These are phyloP conservation scores for Lucinisca nassula DNA, from an alignment of 2,888 invertebrate species.

Conservation along the genomic window DNA sequence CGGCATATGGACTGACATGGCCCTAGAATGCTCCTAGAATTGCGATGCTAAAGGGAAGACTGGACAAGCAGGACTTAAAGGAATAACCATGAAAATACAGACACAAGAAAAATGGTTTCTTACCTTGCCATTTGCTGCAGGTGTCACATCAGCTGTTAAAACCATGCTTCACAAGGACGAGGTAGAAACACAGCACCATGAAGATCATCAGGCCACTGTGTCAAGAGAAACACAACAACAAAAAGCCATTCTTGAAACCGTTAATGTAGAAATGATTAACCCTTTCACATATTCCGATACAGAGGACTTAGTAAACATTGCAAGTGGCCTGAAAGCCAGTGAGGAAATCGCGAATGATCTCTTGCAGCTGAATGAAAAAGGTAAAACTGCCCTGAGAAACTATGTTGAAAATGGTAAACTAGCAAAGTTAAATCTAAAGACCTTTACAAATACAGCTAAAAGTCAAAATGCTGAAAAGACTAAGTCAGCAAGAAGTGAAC, in stretches of 20 bases:
- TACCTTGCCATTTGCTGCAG: conserved; percentile 13
- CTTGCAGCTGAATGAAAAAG: not conserved
- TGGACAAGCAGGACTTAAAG: conserved; percentile 7
- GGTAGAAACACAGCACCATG: not conserved
- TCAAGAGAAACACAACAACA: not conserved
- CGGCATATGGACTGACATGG: not conserved
- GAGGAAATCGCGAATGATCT: not conserved
- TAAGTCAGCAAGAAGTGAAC: too few relatives aligned
- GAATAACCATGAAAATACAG: not conserved
- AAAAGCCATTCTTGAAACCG: not conserved
- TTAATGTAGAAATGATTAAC: not conserved
- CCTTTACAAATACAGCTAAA: too few relatives aligned
- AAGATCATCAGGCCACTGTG: not conserved
- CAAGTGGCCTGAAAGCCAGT: not conserved
- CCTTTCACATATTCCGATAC: not conserved
- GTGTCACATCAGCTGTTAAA: not conserved
- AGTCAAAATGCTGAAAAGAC: too few relatives aligned
- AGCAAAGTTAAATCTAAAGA: too few relatives aligned
- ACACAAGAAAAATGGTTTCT: conserved; percentile 15
- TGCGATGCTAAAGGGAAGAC: conserved; percentile 6
- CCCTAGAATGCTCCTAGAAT: not conserved
- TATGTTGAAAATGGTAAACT: too few relatives aligned
- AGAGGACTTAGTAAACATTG: not conserved
- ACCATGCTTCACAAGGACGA: not conserved
- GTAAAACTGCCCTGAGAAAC: too few relatives aligned